These are phyloP conservation scores for Clarias pachynema DNA, from an alignment of 2,797 vertebrate species.

Conservation along the genomic window DNA sequence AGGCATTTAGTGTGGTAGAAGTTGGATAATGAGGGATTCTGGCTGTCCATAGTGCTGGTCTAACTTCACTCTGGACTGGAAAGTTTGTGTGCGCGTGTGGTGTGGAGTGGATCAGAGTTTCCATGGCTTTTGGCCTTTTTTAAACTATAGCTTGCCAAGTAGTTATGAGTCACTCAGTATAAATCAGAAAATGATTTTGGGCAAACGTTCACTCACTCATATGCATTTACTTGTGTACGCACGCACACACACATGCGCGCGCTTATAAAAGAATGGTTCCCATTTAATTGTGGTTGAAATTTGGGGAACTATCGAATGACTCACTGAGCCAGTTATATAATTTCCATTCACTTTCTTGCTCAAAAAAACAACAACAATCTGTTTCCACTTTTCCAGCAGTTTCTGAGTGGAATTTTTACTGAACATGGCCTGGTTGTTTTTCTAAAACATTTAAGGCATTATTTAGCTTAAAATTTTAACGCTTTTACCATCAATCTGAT, in stretches of 20 bases:
- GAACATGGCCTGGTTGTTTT: background rate
- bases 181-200: slow-evolving; percentile 70
- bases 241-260: slow-evolving; percentile 12
- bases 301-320: slow-evolving; percentile 45
- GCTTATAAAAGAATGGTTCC: slow-evolving; percentile 19
- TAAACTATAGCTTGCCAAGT: slow-evolving; percentile 57
- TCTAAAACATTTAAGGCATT: background rate
- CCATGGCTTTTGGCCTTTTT: slow-evolving; percentile 61
- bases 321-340: slow-evolving; percentile 52
- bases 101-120: slow-evolving; percentile 64
- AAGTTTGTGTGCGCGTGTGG: slow-evolving; percentile 31
- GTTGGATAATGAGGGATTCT: slow-evolving; percentile 60
- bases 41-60: slow-evolving; percentile 56
- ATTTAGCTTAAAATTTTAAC: background rate
- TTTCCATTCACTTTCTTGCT: slow-evolving; percentile 32
- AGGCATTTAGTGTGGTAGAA: slow-evolving; percentile 54
- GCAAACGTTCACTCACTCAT: background rate
- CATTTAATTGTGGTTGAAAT: slow-evolving; percentile 50
- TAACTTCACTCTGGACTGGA: slow-evolving; percentile 56
- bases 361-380: slow-evolving; percentile 13
- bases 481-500: background rate
- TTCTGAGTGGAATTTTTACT: background rate
- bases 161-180: slow-evolving; percentile 63
- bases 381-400: slow-evolving; percentile 33
- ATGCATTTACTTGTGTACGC: background rate